A percentile compares a stretch with the other conserved stretches of the same genome.
phyloP scores from a whole-genome alignment of 2,888 invertebrate genomes.

The Polydrusus tereticollis region DNA sequence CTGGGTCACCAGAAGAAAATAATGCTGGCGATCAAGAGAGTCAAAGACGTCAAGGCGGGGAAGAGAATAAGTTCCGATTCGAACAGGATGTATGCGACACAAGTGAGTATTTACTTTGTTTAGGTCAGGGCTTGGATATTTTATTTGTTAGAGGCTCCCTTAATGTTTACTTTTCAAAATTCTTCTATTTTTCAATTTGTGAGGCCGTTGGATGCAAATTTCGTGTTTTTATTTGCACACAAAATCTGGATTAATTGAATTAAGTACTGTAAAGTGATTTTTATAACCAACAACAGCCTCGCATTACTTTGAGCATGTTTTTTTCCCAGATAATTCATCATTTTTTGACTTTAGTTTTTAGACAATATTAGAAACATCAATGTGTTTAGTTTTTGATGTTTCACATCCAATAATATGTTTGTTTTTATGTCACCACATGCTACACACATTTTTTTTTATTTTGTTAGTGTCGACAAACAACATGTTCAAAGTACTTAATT shows the following conservation, averaged over 20 bases:
- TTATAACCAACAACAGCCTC: conserved; percentile 5
- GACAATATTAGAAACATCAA: conserved; percentile 20
- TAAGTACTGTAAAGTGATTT: conserved; percentile 33
- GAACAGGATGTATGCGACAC: conserved; percentile 65
- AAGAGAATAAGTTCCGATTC: conserved; percentile 73
- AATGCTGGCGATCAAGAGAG: conserved; percentile 94
- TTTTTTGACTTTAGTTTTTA: conserved; percentile 22
- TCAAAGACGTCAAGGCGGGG: conserved; percentile 92
- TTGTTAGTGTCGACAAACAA: conserved; percentile 34
- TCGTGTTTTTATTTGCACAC: not conserved
- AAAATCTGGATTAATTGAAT: not conserved
- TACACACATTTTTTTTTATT: conserved; percentile 39
- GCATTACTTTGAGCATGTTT: conserved; percentile 55
- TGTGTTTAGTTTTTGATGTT: conserved; percentile 35
- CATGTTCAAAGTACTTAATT: conserved; percentile 54
- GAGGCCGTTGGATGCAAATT: not conserved
- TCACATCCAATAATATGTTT: conserved; percentile 42
- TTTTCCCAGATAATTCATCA: conserved; percentile 26
- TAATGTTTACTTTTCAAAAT: not conserved
- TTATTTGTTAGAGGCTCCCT: conserved; percentile 16
- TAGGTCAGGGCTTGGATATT: conserved; percentile 16
- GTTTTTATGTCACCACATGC: conserved; percentile 30
- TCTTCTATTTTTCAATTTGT: conserved; percentile 12
- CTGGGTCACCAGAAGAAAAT: conserved; percentile 99
- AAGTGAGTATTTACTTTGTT: conserved; percentile 53